Conservation (phyloP, 2,888 invertebrate genomes). For the Trichacis sp. region DNA sequence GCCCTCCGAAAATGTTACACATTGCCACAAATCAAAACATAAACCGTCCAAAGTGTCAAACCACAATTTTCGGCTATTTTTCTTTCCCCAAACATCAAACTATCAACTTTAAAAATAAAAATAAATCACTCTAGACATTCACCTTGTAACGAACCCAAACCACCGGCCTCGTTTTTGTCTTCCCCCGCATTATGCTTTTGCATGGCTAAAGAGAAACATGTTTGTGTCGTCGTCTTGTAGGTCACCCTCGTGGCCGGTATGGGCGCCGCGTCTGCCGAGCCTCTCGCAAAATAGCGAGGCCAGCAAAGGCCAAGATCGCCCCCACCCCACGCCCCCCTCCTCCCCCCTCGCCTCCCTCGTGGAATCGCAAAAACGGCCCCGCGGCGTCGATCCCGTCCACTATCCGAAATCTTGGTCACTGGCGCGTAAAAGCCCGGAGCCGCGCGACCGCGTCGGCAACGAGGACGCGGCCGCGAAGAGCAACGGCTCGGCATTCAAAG, state of each 20-base stretch:
- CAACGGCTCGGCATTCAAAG: conserved; percentile 49
- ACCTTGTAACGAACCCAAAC: background rate
- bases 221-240: conserved; percentile 67
- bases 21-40: too few relatives aligned
- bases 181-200: conserved; percentile 49
- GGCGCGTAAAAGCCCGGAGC: background rate
- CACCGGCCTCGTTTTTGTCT: background rate
- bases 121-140: background rate
- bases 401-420: conserved; percentile 15
- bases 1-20: too few relatives aligned
- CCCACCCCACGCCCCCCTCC: conserved; percentile 53
- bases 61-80: too few relatives aligned
- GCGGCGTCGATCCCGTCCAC: conserved; percentile 33
- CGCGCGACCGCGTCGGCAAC: conserved; percentile 16
- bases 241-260: conserved; percentile 75
- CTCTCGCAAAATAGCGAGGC: conserved; percentile 56
- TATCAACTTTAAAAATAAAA: too few relatives aligned
- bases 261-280: conserved; percentile 70
- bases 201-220: conserved; percentile 63
- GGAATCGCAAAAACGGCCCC: conserved; percentile 43
- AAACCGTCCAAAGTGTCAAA: too few relatives aligned
- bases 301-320: conserved; percentile 14
- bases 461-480: conserved; percentile 33
- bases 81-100: too few relatives aligned
- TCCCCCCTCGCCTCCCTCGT: conserved; percentile 53